Evolutionary conservation across 2,888 invertebrate genomes (phyloP).

Genomic region (Melanophora roralis): DNA sequence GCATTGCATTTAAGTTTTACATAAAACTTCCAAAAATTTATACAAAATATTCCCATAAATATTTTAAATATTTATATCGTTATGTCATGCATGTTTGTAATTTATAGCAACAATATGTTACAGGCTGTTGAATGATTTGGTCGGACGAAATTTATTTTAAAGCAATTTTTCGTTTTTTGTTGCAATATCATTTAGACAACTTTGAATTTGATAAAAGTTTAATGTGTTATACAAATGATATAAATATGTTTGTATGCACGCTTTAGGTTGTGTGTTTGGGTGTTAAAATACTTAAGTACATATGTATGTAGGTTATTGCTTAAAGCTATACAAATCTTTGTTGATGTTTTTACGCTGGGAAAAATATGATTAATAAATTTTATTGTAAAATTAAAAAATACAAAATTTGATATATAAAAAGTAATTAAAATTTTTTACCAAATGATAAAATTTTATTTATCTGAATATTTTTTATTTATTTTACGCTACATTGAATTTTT

Average conservation of each 20-base stretch:
- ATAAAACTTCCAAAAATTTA: too few species aligned
- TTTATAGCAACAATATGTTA: constrained; percentile 10
- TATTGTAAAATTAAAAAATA: too few species aligned
- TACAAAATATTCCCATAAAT: too few species aligned
- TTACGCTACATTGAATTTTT: too few species aligned
- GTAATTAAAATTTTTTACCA: too few species aligned
- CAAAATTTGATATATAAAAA: too few species aligned
- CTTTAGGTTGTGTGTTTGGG: neutral
- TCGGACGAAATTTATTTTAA: too few species aligned
- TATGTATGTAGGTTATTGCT: neutral
- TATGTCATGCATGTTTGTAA: neutral
- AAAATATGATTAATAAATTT: neutral
- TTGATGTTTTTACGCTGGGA: neutral
- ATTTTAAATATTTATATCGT: neutral
- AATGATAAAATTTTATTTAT: too few species aligned
- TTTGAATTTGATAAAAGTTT: neutral
- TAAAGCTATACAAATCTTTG: neutral
- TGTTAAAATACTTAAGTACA: neutral
- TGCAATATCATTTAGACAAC: neutral
- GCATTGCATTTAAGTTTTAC: too few species aligned
- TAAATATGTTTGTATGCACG: neutral
- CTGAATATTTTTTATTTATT: too few species aligned
- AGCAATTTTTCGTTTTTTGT: neutral
- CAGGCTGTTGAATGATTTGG: constrained; percentile 21
- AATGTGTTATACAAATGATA: neutral